Percentiles rank a stretch among this genome's conserved stretches.
phyloP scores from a whole-genome alignment of 2,888 invertebrate species.

The Phortica magna region DNA sequence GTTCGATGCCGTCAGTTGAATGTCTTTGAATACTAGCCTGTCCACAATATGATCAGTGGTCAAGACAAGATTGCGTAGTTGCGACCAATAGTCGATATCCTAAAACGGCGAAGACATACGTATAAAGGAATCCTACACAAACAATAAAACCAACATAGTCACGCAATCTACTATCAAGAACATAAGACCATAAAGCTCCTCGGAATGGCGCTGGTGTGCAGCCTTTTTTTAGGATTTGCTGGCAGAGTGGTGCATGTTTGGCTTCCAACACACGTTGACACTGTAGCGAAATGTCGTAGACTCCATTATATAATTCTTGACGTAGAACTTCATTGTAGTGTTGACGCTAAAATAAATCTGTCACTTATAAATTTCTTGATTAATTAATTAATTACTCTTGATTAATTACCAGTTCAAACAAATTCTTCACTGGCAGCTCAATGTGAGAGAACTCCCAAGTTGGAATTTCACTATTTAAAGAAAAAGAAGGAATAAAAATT shows the following conservation, averaged over 20 bases:
- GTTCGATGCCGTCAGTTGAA: conserved; percentile 96
- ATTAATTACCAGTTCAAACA: conserved; percentile 87
- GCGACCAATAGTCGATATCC: conserved; percentile 87
- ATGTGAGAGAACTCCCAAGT: conserved; percentile 93
- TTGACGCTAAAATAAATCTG: conserved; percentile 53
- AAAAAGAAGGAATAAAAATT: neutral
- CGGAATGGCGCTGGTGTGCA: conserved; percentile 81
- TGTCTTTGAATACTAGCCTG: conserved; percentile 96
- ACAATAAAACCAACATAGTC: conserved; percentile 79
- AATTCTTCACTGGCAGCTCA: conserved; percentile 90
- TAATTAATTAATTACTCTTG: neutral
- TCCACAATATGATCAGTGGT: conserved; percentile 95
- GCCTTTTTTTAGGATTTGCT: conserved; percentile 89
- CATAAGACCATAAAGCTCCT: conserved; percentile 90
- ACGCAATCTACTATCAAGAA: conserved; percentile 88
- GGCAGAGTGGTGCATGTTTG: conserved; percentile 91
- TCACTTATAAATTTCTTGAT: neutral
- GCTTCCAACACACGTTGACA: conserved; percentile 88
- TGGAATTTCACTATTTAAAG: conserved; percentile 82
- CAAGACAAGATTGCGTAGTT: conserved; percentile 88
- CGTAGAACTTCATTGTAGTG: conserved; percentile 74
- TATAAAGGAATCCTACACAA: neutral
- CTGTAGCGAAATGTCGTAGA: conserved; percentile 83
- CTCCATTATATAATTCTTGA: conserved; percentile 59
- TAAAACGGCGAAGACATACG: conserved; percentile 66